phyloP scores from a whole-genome alignment of 2,888 invertebrate species.

The Tetheella fluctuosa region DNA sequence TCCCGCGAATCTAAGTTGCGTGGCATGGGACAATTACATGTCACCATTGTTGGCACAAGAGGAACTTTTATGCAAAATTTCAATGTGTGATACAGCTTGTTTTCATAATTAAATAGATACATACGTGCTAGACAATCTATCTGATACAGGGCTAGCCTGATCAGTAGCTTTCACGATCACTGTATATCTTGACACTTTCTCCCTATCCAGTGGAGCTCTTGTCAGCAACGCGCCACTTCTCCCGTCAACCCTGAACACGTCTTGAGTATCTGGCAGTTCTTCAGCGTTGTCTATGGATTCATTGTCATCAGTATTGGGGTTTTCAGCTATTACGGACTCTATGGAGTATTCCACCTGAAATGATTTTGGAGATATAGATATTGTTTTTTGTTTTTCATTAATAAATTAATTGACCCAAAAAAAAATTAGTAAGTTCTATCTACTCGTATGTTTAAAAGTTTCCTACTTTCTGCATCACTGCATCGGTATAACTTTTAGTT shows the following conservation, averaged over 20 bases:
- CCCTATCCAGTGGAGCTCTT: slow-evolving; percentile 92
- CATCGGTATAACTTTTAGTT: too few relatives aligned
- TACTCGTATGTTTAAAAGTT: too few relatives aligned
- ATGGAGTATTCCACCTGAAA: slow-evolving; percentile 89
- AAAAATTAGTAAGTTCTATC: too few relatives aligned
- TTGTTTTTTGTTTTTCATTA: background rate
- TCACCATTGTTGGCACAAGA: too few relatives aligned
- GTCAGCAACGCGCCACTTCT: slow-evolving; percentile 94
- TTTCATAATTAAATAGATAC: slow-evolving; percentile 27
- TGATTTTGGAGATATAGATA: slow-evolving; percentile 11
- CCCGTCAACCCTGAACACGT: slow-evolving; percentile 93
- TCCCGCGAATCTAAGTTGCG: too few relatives aligned
- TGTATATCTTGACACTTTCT: slow-evolving; percentile 92
- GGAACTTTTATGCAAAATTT: too few relatives aligned
- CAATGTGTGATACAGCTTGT: background rate
- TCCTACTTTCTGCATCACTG: too few relatives aligned
- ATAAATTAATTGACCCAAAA: too few relatives aligned
- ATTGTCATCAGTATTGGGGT: slow-evolving; percentile 57
- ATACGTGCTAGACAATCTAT: slow-evolving; percentile 90
- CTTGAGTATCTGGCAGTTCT: slow-evolving; percentile 82
- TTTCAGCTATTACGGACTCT: slow-evolving; percentile 86
- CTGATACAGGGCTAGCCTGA: slow-evolving; percentile 90
- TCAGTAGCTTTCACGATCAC: slow-evolving; percentile 94
- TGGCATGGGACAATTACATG: too few relatives aligned
- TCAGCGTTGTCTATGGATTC: slow-evolving; percentile 61